A percentile compares a stretch with the other conserved stretches of the same genome.
Conservation (phyloP, 2,113 vertebrate species). For the Hassar affinis region DNA sequence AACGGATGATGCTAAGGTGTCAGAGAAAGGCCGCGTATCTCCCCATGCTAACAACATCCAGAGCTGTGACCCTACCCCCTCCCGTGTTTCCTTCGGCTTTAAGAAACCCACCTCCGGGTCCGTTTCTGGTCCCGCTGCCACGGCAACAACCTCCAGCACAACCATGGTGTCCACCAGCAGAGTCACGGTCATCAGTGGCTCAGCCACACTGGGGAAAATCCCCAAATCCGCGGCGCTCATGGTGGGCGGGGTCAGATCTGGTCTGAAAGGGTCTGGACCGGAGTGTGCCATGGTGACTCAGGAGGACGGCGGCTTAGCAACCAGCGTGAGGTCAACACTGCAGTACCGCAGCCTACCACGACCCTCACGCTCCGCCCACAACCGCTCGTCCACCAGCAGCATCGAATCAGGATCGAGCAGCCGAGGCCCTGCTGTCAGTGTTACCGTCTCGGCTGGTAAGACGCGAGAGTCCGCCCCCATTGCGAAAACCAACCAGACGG, state of each 20-base stretch:
- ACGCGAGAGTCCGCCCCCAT: slow-evolving; percentile 75
- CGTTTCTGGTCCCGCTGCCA: not conserved
- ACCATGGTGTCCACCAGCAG: slow-evolving; percentile 91
- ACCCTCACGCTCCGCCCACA: slow-evolving; percentile 88
- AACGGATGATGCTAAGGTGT: slow-evolving; percentile 96
- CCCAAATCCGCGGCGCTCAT: slow-evolving; percentile 83
- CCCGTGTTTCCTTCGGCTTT: slow-evolving; percentile 87
- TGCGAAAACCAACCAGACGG: slow-evolving; percentile 85
- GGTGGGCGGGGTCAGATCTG: slow-evolving; percentile 67
- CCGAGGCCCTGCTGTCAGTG: slow-evolving; percentile 59
- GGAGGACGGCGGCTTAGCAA: slow-evolving; percentile 86
- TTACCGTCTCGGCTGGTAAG: slow-evolving; percentile 71
- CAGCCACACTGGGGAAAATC: slow-evolving; percentile 94
- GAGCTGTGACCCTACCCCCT: slow-evolving; percentile 88
- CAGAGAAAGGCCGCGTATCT: slow-evolving; percentile 90
- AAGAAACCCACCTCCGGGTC: slow-evolving; percentile 83
- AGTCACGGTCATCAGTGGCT: slow-evolving; percentile 91
- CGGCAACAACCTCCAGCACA: slow-evolving; percentile 66
- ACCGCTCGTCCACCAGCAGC: slow-evolving; percentile 96
- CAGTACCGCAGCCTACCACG: slow-evolving; percentile 95
- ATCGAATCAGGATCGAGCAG: slow-evolving; percentile 90
- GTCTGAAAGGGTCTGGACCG: slow-evolving; percentile 76
- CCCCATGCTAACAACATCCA: slow-evolving; percentile 85
- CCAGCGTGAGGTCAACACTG: slow-evolving; percentile 87
- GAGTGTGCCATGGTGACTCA: slow-evolving; percentile 80